Percentiles rank a stretch among this genome's conserved stretches.
Evolutionary conservation across 1,140 invertebrate genomes (phyloP).

Genomic region (Drosophila saltans): DNA sequence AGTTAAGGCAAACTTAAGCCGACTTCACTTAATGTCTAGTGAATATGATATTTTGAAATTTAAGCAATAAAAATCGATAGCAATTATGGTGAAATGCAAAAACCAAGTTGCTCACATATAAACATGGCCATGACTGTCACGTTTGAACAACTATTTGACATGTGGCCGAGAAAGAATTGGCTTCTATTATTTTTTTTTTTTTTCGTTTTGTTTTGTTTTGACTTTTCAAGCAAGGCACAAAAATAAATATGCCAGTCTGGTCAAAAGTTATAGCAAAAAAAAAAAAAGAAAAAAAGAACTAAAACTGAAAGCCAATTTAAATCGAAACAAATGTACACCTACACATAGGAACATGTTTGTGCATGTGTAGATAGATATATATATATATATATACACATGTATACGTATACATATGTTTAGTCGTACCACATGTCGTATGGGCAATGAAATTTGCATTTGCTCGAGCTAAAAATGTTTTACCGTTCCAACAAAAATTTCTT

Average conservation of each 20-base stretch:
- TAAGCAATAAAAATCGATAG: slow-evolving; percentile 3
- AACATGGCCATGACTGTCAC: slow-evolving; percentile 36
- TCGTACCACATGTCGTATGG: slow-evolving; percentile 44
- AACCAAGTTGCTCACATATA: slow-evolving; percentile 3
- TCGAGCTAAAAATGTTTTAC: slow-evolving; percentile 31
- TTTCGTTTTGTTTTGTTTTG: slow-evolving; percentile 9
- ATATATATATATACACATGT: slow-evolving; percentile 33
- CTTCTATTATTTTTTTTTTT: slow-evolving; percentile 14
- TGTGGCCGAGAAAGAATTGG: slow-evolving; percentile 26
- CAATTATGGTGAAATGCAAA: not conserved
- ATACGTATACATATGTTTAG: not conserved
- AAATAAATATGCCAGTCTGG: slow-evolving; percentile 33
- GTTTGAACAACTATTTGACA: slow-evolving; percentile 40
- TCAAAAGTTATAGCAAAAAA: slow-evolving; percentile 25
- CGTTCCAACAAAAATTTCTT: not conserved
- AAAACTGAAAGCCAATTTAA: slow-evolving; percentile 45
- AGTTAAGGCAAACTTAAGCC: not conserved
- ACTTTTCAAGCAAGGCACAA: slow-evolving; percentile 9
- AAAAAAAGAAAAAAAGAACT: not conserved
- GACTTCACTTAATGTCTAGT: not conserved
- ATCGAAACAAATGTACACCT: slow-evolving; percentile 29
- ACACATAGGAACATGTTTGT: too few relatives aligned
- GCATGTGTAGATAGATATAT: not conserved
- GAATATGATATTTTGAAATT: not conserved
- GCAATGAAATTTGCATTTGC: slow-evolving; percentile 60